Evolutionary conservation across 2,888 invertebrate genomes (phyloP), one percentile per base, ranked within the genome.

Genomic region (Parnassius smintheus): DNA sequence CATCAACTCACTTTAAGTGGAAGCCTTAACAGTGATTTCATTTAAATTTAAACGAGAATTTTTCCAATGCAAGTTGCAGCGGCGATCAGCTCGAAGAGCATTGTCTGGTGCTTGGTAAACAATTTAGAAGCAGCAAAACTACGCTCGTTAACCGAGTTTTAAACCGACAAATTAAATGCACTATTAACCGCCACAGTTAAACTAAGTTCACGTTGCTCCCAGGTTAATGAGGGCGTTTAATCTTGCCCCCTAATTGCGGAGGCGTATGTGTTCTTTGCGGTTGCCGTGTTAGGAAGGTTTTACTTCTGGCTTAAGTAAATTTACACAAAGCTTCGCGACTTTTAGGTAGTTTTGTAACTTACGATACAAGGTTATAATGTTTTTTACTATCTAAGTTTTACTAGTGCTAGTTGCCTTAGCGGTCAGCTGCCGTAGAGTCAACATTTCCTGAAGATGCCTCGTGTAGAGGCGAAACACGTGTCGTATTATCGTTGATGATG

Each of bases 81-180:
- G 35, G 22, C 46, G 49, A 22, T 56, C 45, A 42, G 45, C 11
- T n/a, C 42, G 22, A 59, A 55, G 35, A 44, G 22, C 13, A 45
- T 55, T 63, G 55, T 49, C 45, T 45, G n/a, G 54, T 48, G 62
- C 64, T 13, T 65, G 59, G 65, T 67, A 66, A 67, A 68, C 68
- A 65, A 69, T 70, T 69, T 65, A 63, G 65, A 61, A 52, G 50
- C 63, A 66, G 62, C 57, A 18, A 49, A 13, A 61, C 57, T 67
- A 57, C 59, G 48, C 61, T 61, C 60, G 61, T 65, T 67, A 66
- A 66, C 66, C 71, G 64, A 66, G 71, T 70, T 70, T 67, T 54
- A 69, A 70, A 61, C 68, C 63, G 53, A 66, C 65, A 66, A 67
- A 65, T 70, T 71, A 69, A 71, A 70, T 64, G 61, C 56, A 61